These are phyloP conservation scores for Homarus americanus DNA, from an alignment of 1,140 invertebrate species.

Conservation along the genomic window DNA sequence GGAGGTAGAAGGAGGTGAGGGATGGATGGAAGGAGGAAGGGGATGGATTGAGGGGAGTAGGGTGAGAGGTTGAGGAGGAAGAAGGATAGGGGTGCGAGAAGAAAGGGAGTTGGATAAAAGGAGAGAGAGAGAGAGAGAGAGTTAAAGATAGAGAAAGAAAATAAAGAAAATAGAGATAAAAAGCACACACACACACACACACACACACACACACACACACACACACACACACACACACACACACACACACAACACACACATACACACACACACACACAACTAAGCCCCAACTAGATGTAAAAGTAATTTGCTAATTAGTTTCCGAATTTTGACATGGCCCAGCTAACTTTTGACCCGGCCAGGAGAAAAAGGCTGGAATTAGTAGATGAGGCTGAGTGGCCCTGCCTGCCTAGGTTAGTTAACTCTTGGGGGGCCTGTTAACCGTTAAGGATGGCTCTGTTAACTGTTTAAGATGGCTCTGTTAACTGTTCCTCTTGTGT, in stretches of 20 bases:
- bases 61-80: neutral
- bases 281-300: constrained; percentile 61
- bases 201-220: too few relatives aligned
- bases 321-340: constrained; percentile 59
- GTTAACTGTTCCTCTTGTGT: too few relatives aligned
- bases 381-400: constrained; percentile 37
- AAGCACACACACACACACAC: too few relatives aligned
- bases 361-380: constrained; percentile 56
- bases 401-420: too few relatives aligned
- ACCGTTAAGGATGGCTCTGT: too few relatives aligned
- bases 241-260: too few relatives aligned
- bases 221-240: too few relatives aligned
- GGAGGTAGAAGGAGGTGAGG: too few relatives aligned
- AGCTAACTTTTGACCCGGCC: constrained; percentile 52
- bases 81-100: neutral
- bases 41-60: neutral
- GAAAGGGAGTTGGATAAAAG: neutral
- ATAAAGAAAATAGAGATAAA: too few relatives aligned
- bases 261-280: too few relatives aligned
- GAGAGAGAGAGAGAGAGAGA: constrained; percentile 1
- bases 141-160: constrained; percentile 1
- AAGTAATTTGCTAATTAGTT: constrained; percentile 69
- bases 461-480: too few relatives aligned
- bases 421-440: too few relatives aligned
- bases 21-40: neutral